These are phyloP conservation scores for Pollenia amentaria DNA, from an alignment of 2,888 invertebrate species.

Conservation along the genomic window DNA sequence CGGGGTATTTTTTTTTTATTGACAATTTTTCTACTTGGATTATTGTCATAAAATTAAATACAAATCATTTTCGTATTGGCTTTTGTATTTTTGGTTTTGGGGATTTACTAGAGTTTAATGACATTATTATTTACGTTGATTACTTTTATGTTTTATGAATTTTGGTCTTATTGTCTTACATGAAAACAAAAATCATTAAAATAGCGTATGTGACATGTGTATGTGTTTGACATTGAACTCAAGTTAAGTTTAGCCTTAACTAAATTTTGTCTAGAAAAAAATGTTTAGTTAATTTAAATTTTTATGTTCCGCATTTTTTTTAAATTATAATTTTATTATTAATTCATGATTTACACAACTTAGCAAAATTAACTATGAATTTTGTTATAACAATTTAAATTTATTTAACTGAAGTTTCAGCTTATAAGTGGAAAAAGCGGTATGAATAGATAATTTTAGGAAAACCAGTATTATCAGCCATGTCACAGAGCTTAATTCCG, in stretches of 20 bases:
- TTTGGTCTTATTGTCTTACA: constrained; percentile 4
- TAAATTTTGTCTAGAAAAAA: neutral
- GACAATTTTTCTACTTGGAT: neutral
- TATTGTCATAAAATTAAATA: constrained; percentile 38
- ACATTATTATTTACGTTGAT: constrained; percentile 34
- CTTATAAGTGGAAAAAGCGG: too few relatives aligned
- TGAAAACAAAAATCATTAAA: constrained; percentile 10
- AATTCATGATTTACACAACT: constrained; percentile 30
- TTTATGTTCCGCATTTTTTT: constrained; percentile 24
- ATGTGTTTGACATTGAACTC: constrained; percentile 58
- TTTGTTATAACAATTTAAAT: neutral
- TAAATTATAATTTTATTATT: neutral
- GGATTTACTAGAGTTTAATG: neutral
- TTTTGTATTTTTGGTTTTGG: neutral
- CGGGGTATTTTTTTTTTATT: constrained; percentile 1
- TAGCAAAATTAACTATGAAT: constrained; percentile 37
- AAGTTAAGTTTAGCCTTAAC: constrained; percentile 2
- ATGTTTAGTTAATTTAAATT: neutral
- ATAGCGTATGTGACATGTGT: neutral
- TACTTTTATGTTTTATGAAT: constrained; percentile 13
- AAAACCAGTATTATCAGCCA: too few relatives aligned
- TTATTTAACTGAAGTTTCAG: too few relatives aligned
- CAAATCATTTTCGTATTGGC: constrained; percentile 18
- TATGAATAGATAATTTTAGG: too few relatives aligned
- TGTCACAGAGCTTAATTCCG: too few relatives aligned